Percentiles rank a stretch among this genome's conserved stretches.
Conservation (phyloP, 2,113 vertebrate species). For the Setophaga kirtlandii region DNA sequence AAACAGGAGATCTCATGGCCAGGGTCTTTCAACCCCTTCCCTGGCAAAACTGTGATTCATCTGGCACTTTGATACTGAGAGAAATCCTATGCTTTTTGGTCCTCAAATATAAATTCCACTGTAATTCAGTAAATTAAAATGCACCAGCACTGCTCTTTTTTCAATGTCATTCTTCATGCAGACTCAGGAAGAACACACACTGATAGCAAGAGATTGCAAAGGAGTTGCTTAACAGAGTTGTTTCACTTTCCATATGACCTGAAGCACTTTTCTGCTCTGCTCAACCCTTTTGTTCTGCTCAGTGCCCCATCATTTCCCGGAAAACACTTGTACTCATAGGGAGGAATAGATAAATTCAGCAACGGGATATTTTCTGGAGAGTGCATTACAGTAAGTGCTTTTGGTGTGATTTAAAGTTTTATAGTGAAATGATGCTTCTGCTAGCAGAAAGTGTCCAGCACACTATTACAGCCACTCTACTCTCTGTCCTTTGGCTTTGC, state of each 20-base stretch:
- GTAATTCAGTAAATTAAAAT: not conserved
- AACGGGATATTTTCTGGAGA: not conserved
- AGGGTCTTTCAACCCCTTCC: not conserved
- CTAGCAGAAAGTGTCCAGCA: not conserved
- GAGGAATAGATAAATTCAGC: not conserved
- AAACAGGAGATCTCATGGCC: not conserved
- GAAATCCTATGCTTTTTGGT: not conserved
- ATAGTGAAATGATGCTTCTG: not conserved
- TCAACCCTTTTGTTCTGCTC: not conserved
- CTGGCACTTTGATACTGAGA: not conserved
- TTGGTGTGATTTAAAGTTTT: constrained; percentile 4
- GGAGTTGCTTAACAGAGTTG: not conserved
- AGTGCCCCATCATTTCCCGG: not conserved
- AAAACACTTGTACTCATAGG: constrained; percentile 5
- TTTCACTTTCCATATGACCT: constrained; percentile 35
- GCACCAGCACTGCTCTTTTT: not conserved
- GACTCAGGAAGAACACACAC: not conserved
- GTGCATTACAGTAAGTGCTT: constrained; percentile 34
- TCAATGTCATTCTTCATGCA: not conserved
- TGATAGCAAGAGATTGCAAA: not conserved
- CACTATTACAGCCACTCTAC: not conserved
- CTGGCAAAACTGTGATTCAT: not conserved
- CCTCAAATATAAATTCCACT: not conserved
- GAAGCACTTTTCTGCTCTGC: not conserved
- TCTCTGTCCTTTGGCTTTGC: not conserved